Conservation (phyloP, 2,113 vertebrate species). For the Zosterops hypoxanthus region DNA sequence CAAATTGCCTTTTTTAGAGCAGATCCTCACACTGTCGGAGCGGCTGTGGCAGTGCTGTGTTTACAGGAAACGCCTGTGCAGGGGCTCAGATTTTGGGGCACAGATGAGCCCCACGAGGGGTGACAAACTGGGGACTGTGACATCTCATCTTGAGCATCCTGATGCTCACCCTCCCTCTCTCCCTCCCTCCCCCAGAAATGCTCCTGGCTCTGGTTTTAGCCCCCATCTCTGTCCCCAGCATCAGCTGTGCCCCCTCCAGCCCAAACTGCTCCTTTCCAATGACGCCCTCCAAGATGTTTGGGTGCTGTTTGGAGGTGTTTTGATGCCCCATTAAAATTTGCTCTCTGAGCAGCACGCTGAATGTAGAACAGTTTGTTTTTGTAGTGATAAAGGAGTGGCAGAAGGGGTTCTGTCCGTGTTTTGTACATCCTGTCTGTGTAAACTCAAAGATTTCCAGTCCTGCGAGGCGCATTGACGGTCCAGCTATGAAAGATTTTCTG, state of each 20-base stretch:
- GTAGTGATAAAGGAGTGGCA: neutral
- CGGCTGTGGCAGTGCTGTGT: neutral
- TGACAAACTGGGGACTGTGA: slow-evolving; percentile 6
- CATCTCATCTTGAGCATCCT: neutral
- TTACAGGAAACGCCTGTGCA: slow-evolving; percentile 66
- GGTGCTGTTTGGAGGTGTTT: neutral
- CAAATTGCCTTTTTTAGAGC: neutral
- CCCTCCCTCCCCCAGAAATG: neutral
- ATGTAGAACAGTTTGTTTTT: neutral
- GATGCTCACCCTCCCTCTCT: neutral
- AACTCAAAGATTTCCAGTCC: neutral
- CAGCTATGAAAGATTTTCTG: slow-evolving; percentile 43
- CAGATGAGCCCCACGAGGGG: neutral
- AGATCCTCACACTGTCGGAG: neutral
- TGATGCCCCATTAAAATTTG: neutral
- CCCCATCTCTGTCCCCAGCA: slow-evolving; percentile 21
- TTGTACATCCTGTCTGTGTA: slow-evolving; percentile 16
- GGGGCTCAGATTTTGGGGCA: slow-evolving; percentile 20
- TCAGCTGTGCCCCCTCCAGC: neutral
- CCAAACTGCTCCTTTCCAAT: neutral
- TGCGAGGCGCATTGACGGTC: neutral
- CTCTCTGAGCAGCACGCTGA: neutral
- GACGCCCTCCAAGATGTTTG: neutral
- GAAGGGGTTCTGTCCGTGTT: neutral
- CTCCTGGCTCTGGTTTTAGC: neutral